Base-by-base conservation (phyloP, 2,888 invertebrate species). In the Limenitis camilla region DNA sequence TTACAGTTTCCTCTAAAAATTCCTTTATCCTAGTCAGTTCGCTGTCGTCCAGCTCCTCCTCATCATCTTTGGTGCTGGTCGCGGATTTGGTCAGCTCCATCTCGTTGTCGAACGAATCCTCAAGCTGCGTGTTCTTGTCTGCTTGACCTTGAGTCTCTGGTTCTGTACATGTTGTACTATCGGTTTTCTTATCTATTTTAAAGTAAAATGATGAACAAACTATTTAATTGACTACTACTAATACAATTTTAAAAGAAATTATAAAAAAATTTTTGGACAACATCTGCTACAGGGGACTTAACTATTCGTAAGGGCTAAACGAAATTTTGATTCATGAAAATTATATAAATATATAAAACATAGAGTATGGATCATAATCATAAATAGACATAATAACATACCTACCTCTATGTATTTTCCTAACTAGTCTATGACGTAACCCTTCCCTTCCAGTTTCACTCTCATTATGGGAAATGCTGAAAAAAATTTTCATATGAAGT, bases 1-100 rank as follows among this genome's bases (percentile, higher is more conserved):
- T 75, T 56, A 85, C 86, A 50, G 85, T 72, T 55, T 86, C 85
- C 49, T 86, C 86, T 45, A 87, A 61, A 47, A 84, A 74, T 59
- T 86, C 86, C 59, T 83, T 86, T 40, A 86, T 77, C 60, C 69
- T 76, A 2, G 72, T 65, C 43, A 86, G 60, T 53, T 86, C 86
- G 5, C 59, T 77, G 0, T 86, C 86, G 40, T 86, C 86, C 0
- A 85, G 55, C 0, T 86, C 84, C 5, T 84, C 85, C 0, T 84
- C 83, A 1, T 84, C 84, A 0, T 82, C 83, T 40, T 75, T 82
- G 31, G 73, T 71, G 60, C 72, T 76, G 46, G 69, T 71, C 7
- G 45, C 63, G 0, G 79, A 74, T 48, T 71, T 74, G 1, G 65
- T 47, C 4, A 77, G 55, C 0, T 84, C 84, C 31, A 61, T 52